Evolutionary conservation across 2,797 vertebrate genomes (phyloP), one percentile per base, ranked within the genome.

Genomic region (Dipus sagitta): DNA sequence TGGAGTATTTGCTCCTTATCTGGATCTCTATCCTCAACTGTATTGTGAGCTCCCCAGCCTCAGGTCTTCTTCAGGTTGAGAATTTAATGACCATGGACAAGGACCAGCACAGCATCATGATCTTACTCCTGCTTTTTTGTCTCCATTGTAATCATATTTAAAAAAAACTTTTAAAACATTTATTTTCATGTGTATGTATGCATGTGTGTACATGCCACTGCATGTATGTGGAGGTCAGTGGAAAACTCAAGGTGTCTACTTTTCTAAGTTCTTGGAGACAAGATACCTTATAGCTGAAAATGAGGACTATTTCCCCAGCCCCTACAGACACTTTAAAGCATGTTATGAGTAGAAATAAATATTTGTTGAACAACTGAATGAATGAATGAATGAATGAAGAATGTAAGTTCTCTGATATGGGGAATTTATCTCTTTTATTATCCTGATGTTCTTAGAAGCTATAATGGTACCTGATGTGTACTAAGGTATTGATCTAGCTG

Each of bases 11-110:
- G 20, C 1, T 30, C 7, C 47, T 67, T 64, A 3, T n/a, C 38
- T 64, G 47, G 62, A 47, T 24, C 6, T 23, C 64, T 95, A 32
- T 54, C 47, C 15, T 76, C 30, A 58, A 10, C 52, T 4, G 42
- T 38, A 28, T 13, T 24, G 11, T 64, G 30, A 71, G 9, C 17
- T 79, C 28, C 30, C 42, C 32, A 9, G 24, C 0, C 23, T 18
- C 18, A 70, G 23, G 1, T 17, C 13, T 9, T 30, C 7, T 20
- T 10, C 23, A 0, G 15, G 2, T 47, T 30, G 42, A 72, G 15
- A 11, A 20, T 3, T 75, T 88, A 54, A 86, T 74, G 7, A 94
- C 34, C 68, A 52, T 0, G 32, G 76, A 83, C 79, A 95, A 42
- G 7, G 3, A 9, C 58, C 38, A 60, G 23, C 1, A 6, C 11